phyloP scores from a whole-genome alignment of 2,888 invertebrate species.

The Chrysolina haemoptera region DNA sequence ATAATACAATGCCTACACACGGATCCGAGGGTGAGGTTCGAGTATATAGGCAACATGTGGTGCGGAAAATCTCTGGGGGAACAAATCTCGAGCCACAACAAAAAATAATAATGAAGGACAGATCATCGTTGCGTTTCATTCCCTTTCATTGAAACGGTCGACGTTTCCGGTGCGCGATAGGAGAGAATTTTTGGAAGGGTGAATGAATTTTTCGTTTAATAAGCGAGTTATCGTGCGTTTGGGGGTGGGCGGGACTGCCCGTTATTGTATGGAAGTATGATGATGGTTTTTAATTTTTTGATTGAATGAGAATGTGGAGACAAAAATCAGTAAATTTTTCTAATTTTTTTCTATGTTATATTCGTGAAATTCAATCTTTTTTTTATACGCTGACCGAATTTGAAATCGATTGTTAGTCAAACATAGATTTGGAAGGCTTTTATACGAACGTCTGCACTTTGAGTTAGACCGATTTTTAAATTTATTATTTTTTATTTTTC shows the following conservation, averaged over 20 bases:
- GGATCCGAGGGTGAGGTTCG: conserved; percentile 40
- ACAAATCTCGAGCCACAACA: conserved; percentile 26
- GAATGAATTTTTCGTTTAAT: not conserved
- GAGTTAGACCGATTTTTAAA: too few species aligned
- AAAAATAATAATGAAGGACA: conserved; percentile 26
- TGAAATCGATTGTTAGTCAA: too few species aligned
- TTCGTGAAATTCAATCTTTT: too few species aligned
- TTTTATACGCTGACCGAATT: too few species aligned
- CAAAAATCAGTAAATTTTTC: too few species aligned
- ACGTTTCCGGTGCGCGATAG: conserved; percentile 38
- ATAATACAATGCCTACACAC: conserved; percentile 28
- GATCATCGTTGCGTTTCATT: conserved; percentile 41
- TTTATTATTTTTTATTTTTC: too few species aligned
- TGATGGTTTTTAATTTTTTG: too few species aligned
- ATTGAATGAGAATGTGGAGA: too few species aligned
- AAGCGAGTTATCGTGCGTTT: conserved; percentile 17
- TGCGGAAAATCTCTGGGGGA: conserved; percentile 43
- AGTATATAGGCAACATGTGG: conserved; percentile 48
- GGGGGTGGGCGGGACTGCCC: conserved; percentile 5
- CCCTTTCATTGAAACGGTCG: conserved; percentile 40
- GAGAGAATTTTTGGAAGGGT: not conserved
- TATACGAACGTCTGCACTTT: too few species aligned
- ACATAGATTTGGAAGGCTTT: too few species aligned
- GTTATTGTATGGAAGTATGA: too few species aligned
- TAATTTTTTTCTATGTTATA: too few species aligned